phyloP scores from a whole-genome alignment of 2,888 invertebrate species.

The Lochmaea crataegi region DNA sequence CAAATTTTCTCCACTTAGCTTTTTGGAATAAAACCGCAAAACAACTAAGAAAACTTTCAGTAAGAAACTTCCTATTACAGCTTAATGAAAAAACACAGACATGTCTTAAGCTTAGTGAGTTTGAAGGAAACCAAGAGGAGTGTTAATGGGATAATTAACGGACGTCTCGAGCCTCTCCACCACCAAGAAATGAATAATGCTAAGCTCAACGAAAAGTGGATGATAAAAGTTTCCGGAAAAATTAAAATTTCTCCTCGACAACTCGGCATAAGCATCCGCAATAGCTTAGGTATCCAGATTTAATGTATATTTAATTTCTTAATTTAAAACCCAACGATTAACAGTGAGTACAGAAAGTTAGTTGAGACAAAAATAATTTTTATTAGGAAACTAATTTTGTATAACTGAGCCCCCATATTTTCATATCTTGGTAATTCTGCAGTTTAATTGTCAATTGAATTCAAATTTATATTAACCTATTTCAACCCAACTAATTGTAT shows the following conservation, averaged over 20 bases:
- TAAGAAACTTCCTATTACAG: conserved; percentile 27
- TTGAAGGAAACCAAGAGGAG: conserved; percentile 37
- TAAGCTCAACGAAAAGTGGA: conserved; percentile 45
- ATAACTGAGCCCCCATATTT: no score
- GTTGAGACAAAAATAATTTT: no score
- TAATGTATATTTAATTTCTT: not conserved
- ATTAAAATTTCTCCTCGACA: conserved; percentile 55
- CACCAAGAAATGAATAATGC: conserved; percentile 40
- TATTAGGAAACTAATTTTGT: no score
- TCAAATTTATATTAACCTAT: no score
- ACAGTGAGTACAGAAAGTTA: not conserved
- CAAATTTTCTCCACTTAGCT: conserved; percentile 17
- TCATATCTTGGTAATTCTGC: no score
- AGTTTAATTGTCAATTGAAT: no score
- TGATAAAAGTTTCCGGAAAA: conserved; percentile 56
- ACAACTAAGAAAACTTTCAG: conserved; percentile 25
- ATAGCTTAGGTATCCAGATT: not conserved
- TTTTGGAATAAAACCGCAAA: conserved; percentile 18
- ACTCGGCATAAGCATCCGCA: conserved; percentile 37
- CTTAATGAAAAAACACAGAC: conserved; percentile 34
- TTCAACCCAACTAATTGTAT: no score
- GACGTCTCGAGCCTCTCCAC: conserved; percentile 34
- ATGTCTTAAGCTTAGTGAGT: conserved; percentile 32
- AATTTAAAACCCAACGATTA: not conserved
- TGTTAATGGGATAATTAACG: conserved; percentile 44